Conservation (phyloP, 2,888 invertebrate species). For the Scaptomyza parva region DNA sequence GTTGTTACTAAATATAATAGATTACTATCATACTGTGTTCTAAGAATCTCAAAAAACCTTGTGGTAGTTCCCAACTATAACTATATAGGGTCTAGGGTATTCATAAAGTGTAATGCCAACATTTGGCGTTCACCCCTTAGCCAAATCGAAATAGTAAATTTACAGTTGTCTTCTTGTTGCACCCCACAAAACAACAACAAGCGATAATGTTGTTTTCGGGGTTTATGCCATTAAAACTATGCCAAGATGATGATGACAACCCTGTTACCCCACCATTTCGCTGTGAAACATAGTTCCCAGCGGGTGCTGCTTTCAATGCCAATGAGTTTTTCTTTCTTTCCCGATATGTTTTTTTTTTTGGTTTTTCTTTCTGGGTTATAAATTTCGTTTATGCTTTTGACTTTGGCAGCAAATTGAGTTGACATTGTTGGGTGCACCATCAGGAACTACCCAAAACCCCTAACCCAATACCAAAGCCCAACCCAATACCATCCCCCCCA, state of each 20-base stretch:
- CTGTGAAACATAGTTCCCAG: constrained; percentile 23
- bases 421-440: constrained; percentile 28
- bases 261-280: not conserved
- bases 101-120: not conserved
- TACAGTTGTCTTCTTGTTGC: constrained; percentile 28
- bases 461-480: not conserved
- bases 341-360: no score
- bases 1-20: not conserved
- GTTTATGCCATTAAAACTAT: constrained; percentile 61
- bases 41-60: no score
- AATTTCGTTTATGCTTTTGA: constrained; percentile 56
- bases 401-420: constrained; percentile 45
- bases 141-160: constrained; percentile 28
- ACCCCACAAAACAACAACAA: not conserved
- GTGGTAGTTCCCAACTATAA: not conserved
- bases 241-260: constrained; percentile 31
- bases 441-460: not conserved
- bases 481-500: no score
- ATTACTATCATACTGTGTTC: not conserved
- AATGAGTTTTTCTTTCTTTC: constrained; percentile 22
- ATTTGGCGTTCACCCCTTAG: constrained; percentile 22
- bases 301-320: constrained; percentile 40
- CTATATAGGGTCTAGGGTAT: constrained; percentile 16
- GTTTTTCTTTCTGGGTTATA: constrained; percentile 33
- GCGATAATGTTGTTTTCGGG: constrained; percentile 44